Evolutionary conservation across 2,797 vertebrate species (phyloP).

Genomic region (Chaenodraco wilsoni): DNA sequence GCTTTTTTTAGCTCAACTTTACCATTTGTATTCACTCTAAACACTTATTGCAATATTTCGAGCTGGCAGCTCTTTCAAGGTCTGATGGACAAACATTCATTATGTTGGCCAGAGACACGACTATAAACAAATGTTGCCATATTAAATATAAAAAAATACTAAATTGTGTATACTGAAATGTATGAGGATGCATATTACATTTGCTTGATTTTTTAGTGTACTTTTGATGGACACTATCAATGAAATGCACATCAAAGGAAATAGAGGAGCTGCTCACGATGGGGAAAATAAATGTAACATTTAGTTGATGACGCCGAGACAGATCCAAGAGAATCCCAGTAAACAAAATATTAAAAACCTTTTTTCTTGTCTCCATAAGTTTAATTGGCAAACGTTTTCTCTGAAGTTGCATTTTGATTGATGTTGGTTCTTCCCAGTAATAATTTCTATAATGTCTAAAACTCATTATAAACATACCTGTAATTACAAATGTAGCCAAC

Average conservation of each 20-base stretch:
- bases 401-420: conserved; percentile 14
- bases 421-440: not conserved
- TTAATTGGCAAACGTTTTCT: conserved; percentile 6
- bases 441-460: too few relatives aligned
- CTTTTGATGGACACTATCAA: conserved; percentile 3
- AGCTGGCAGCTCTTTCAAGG: not conserved
- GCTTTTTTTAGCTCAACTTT: not conserved
- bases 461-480: too few relatives aligned
- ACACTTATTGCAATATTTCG: not conserved
- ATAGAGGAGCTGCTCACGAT: not conserved
- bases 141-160: conserved; percentile 3
- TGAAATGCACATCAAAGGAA: conserved; percentile 13
- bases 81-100: conserved; percentile 3
- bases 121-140: conserved; percentile 1
- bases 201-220: not conserved
- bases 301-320: not conserved
- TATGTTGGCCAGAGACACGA: not conserved
- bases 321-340: not conserved
- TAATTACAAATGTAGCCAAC: conserved; percentile 1
- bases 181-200: conserved; percentile 15
- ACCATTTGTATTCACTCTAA: not conserved
- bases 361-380: not conserved
- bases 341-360: conserved; percentile 19
- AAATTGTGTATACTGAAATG: conserved; percentile 26
- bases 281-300: not conserved